A percentile compares a stretch with the other conserved stretches of the same genome.
Conservation (phyloP, 2,888 invertebrate species). For the Leptura quadrifasciata region DNA sequence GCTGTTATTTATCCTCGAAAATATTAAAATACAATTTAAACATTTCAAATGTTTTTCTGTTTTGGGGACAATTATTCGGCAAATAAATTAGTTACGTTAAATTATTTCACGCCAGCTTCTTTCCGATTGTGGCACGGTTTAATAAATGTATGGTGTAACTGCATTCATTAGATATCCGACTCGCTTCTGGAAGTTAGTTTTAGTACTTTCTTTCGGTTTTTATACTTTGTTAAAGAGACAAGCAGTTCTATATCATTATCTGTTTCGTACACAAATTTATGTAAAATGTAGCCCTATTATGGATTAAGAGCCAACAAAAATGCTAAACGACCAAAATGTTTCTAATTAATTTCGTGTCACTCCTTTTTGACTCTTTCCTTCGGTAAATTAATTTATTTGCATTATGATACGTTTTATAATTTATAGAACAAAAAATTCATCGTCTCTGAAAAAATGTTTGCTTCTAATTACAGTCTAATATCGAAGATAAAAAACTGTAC, state of each 20-base stretch:
- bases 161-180: constrained; percentile 32
- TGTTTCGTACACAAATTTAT: constrained; percentile 16
- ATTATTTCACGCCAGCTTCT: constrained; percentile 11
- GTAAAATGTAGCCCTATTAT: constrained; percentile 24
- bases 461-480: too few species aligned
- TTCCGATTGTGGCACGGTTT: constrained; percentile 24
- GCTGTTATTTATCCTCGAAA: too few species aligned
- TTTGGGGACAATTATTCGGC: neutral
- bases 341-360: neutral
- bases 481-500: too few species aligned
- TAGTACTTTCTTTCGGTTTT: constrained; percentile 19
- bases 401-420: neutral
- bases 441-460: too few species aligned
- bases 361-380: neutral
- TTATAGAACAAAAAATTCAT: neutral
- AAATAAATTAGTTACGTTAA: neutral
- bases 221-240: constrained; percentile 19
- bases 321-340: constrained; percentile 19
- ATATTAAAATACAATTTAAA: neutral
- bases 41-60: neutral
- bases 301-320: constrained; percentile 26
- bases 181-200: constrained; percentile 31
- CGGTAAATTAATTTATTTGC: neutral
- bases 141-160: constrained; percentile 24
- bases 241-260: constrained; percentile 5